These are phyloP conservation scores for Meriones psammophilus DNA, from an alignment of 2,797 vertebrate species.

Conservation along the genomic window DNA sequence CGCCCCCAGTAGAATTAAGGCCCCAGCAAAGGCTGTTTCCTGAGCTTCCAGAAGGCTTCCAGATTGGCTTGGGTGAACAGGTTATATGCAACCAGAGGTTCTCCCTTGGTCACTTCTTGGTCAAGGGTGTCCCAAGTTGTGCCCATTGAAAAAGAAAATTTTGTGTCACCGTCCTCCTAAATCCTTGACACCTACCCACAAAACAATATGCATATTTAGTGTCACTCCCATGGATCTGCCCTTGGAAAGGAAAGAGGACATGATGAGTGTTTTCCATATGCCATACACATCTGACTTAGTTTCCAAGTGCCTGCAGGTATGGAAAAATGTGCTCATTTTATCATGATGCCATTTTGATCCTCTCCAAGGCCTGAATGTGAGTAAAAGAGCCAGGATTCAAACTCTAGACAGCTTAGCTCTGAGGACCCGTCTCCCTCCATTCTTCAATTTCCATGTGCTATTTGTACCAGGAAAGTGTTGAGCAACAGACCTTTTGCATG, in stretches of 20 bases:
- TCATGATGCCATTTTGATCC: background rate
- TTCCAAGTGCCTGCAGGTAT: background rate
- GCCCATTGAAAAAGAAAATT: background rate
- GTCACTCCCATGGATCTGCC: background rate
- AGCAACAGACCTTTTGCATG: background rate
- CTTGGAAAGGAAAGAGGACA: background rate
- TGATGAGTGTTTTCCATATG: background rate
- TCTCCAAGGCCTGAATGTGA: background rate
- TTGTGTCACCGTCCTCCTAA: background rate
- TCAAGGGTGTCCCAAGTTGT: background rate
- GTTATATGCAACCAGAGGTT: background rate
- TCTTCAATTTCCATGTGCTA: background rate
- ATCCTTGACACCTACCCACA: background rate
- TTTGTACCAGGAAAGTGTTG: background rate
- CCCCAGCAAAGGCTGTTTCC: background rate
- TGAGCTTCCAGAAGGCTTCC: background rate
- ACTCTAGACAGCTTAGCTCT: background rate
- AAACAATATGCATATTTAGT: background rate
- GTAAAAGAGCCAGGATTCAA: conserved; percentile 19
- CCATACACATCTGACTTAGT: conserved; percentile 18
- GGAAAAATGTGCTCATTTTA: conserved; percentile 15
- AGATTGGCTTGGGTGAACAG: background rate
- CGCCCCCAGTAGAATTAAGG: background rate
- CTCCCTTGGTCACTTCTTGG: background rate
- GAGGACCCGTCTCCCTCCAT: background rate